Conservation (phyloP, 1,140 invertebrate genomes). For the Rhopalosiphum maidis region DNA sequence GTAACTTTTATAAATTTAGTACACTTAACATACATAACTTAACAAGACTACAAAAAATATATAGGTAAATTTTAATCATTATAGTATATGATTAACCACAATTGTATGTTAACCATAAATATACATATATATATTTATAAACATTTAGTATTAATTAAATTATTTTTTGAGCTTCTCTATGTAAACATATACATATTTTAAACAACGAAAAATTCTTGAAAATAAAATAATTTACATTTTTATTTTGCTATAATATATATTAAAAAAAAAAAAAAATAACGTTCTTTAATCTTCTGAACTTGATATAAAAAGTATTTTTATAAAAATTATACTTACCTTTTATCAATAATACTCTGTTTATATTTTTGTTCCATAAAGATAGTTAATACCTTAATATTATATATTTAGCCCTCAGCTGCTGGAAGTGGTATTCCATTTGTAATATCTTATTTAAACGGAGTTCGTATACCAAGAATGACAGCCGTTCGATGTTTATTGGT, state of each 20-base stretch:
- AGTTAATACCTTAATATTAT: neutral
- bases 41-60: neutral
- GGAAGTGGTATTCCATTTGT: constrained; percentile 98
- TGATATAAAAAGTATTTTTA: neutral
- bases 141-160: neutral
- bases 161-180: neutral
- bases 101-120: neutral
- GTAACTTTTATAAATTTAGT: neutral
- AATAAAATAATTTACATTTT: neutral
- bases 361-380: neutral
- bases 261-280: neutral
- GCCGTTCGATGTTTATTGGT: constrained; percentile 91
- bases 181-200: neutral
- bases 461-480: constrained; percentile 92
- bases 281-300: neutral
- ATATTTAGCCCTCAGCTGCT: constrained; percentile 82
- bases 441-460: constrained; percentile 98
- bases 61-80: neutral
- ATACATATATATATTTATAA: neutral
- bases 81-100: neutral
- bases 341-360: neutral
- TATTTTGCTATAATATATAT: neutral
- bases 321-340: neutral
- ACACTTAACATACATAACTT: neutral
- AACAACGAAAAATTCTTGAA: neutral